Conservation (phyloP, 2,888 invertebrate genomes). For the Tribolium freemani region DNA sequence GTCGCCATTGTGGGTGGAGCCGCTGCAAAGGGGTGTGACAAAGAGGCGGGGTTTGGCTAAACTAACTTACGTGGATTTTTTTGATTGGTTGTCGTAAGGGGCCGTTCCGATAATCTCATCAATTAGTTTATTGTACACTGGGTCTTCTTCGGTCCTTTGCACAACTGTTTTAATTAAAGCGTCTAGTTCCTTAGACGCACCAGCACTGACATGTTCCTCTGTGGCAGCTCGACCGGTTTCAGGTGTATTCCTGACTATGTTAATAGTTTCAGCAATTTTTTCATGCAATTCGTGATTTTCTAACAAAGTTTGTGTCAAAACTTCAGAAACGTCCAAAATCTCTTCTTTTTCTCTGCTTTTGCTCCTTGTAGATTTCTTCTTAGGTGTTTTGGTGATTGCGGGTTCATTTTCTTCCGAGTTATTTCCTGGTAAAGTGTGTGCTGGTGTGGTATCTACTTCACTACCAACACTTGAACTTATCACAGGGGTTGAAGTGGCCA, state of each 20-base stretch:
- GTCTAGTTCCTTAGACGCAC: conserved; percentile 63
- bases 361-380: conserved; percentile 1
- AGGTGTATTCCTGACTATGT: conserved; percentile 64
- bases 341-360: conserved; percentile 12
- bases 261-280: conserved; percentile 71
- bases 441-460: conserved; percentile 58
- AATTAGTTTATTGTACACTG: conserved; percentile 69
- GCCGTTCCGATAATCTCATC: conserved; percentile 65
- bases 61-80: neutral
- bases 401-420: neutral
- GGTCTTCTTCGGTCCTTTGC: conserved; percentile 70
- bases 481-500: conserved; percentile 49
- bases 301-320: conserved; percentile 68
- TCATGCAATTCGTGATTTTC: conserved; percentile 70
- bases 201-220: conserved; percentile 23
- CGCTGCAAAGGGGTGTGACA: neutral
- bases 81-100: neutral
- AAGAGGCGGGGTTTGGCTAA: neutral
- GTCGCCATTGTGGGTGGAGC: neutral
- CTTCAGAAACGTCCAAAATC: conserved; percentile 50
- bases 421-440: conserved; percentile 55
- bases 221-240: conserved; percentile 26
- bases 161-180: conserved; percentile 69
- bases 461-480: conserved; percentile 39
- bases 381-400: conserved; percentile 10